These are phyloP conservation scores for Anhinga anhinga DNA, from an alignment of 2,113 vertebrate genomes.

Conservation along the genomic window DNA sequence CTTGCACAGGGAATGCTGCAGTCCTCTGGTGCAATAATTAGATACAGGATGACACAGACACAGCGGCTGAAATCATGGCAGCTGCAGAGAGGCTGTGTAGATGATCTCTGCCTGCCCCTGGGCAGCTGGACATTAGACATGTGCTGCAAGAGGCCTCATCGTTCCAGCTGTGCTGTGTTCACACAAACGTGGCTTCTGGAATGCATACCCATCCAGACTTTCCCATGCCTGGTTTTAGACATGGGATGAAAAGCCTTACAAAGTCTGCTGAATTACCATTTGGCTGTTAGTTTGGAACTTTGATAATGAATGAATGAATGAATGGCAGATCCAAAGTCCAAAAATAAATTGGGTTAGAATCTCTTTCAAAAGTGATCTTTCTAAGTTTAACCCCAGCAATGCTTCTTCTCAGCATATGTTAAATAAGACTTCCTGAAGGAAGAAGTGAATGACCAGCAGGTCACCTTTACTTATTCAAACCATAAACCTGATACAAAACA, in stretches of 20 bases:
- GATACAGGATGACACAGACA: neutral
- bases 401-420: neutral
- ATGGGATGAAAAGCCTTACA: neutral
- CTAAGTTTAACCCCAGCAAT: neutral
- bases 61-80: conserved; percentile 21
- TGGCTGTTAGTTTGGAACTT: neutral
- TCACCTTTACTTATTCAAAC: neutral
- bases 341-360: neutral
- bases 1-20: neutral
- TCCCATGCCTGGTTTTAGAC: neutral
- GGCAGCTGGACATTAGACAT: conserved; percentile 1
- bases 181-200: neutral
- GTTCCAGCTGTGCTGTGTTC: conserved; percentile 8
- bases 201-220: neutral
- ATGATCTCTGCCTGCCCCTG: conserved; percentile 24
- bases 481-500: neutral
- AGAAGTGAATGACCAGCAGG: neutral
- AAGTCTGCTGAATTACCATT: neutral
- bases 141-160: neutral
- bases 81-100: conserved; percentile 26
- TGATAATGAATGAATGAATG: neutral
- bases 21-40: conserved; percentile 33
- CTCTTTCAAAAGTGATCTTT: neutral
- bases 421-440: neutral
- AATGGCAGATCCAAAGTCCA: neutral